Conservation (phyloP, 2,888 invertebrate species). For the Melieria crassipennis region DNA sequence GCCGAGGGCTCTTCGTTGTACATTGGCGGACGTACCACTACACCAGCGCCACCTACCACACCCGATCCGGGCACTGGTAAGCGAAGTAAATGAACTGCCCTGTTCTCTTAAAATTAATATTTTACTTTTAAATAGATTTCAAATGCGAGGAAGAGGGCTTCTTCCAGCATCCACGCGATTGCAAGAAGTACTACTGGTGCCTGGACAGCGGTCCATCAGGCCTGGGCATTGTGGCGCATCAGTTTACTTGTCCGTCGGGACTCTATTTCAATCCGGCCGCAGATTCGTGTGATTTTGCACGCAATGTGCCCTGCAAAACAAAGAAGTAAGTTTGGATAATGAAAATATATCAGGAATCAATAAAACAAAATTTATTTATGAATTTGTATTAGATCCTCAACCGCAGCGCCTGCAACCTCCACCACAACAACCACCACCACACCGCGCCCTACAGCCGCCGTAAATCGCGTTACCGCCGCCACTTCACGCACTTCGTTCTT, state of each 20-base stretch:
- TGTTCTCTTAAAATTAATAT: conserved; percentile 4
- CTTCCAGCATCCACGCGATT: conserved; percentile 90
- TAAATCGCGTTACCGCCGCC: conserved; percentile 65
- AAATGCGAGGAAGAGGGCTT: conserved; percentile 94
- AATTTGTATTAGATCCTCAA: conserved; percentile 63
- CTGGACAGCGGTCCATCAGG: conserved; percentile 88
- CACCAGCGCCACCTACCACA: conserved; percentile 79
- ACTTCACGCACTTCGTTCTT: conserved; percentile 63
- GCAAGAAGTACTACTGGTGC: conserved; percentile 96
- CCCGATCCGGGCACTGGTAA: conserved; percentile 87
- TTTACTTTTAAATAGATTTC: conserved; percentile 72
- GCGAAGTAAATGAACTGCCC: conserved; percentile 16
- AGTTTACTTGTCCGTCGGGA: conserved; percentile 92
- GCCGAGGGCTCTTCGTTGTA: conserved; percentile 57
- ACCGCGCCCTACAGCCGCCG: conserved; percentile 63
- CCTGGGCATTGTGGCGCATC: conserved; percentile 89
- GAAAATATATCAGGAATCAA: not conserved
- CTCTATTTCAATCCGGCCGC: conserved; percentile 90
- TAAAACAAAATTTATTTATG: not conserved
- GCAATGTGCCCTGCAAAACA: conserved; percentile 85
- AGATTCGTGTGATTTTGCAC: conserved; percentile 91
- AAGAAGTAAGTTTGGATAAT: conserved; percentile 52
- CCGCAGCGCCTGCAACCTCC: conserved; percentile 68
- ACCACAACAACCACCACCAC: conserved; percentile 65
- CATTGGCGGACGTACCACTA: conserved; percentile 66